A percentile compares a stretch with the other conserved stretches of the same genome.
Evolutionary conservation across 2,113 vertebrate genomes (phyloP).

Genomic region (Triplophysa rosa): DNA sequence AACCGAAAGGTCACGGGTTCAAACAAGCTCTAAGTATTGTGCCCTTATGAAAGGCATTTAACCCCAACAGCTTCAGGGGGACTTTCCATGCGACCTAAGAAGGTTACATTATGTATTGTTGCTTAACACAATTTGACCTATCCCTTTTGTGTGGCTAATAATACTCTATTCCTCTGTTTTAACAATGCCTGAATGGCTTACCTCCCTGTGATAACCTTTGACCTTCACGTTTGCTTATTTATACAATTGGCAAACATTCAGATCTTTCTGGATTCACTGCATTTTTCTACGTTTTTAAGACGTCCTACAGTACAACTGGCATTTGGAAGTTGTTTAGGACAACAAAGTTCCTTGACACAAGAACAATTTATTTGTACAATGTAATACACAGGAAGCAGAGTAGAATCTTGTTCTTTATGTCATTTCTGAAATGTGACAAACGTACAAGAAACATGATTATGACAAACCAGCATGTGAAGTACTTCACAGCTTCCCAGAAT

Average conservation of each 20-base stretch:
- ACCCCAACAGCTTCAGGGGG: neutral
- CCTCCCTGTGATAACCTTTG: neutral
- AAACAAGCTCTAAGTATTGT: neutral
- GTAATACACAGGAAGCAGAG: neutral
- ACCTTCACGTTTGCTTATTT: neutral
- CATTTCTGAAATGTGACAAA: neutral
- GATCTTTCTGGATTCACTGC: neutral
- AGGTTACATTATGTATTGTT: neutral
- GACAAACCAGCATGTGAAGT: neutral
- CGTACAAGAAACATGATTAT: neutral
- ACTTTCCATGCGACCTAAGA: neutral
- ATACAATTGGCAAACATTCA: neutral
- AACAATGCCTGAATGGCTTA: neutral
- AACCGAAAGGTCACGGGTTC: neutral
- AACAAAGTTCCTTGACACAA: neutral
- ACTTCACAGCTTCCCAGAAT: constrained; percentile 31
- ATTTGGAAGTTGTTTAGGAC: neutral
- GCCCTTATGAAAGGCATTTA: neutral
- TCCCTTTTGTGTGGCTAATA: neutral
- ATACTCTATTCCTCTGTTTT: neutral
- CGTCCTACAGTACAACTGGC: too few relatives aligned
- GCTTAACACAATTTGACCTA: neutral
- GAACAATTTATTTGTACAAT: neutral
- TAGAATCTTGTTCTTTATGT: neutral
- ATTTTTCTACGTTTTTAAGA: neutral